A percentile compares a stretch with the other conserved stretches of the same genome.
Evolutionary conservation across 1,140 invertebrate genomes (phyloP).

Genomic region (Drosophila busckii): DNA sequence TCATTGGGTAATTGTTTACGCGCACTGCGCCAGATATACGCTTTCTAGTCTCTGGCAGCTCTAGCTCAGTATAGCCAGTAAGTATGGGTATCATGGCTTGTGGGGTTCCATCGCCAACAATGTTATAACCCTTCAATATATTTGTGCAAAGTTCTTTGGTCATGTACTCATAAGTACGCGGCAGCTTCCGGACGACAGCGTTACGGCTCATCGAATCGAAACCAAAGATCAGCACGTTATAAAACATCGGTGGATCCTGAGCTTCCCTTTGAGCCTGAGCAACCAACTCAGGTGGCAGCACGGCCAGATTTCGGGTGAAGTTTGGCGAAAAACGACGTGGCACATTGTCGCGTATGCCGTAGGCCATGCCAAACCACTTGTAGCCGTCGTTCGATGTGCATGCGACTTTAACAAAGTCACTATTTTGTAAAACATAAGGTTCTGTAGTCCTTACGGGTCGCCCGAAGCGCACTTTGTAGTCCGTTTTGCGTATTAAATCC

Average conservation of each 20-base stretch:
- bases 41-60: slow-evolving; percentile 91
- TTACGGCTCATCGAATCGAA: slow-evolving; percentile 94
- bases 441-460: slow-evolving; percentile 80
- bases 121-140: slow-evolving; percentile 91
- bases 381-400: slow-evolving; percentile 80
- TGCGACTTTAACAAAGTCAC: slow-evolving; percentile 84
- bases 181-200: slow-evolving; percentile 91
- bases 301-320: slow-evolving; percentile 46
- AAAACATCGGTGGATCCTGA: slow-evolving; percentile 54
- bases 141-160: slow-evolving; percentile 84
- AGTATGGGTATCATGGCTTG: slow-evolving; percentile 95
- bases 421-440: slow-evolving; percentile 82
- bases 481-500: slow-evolving; percentile 83
- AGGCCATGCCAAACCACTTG: slow-evolving; percentile 72
- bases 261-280: slow-evolving; percentile 51
- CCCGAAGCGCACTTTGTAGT: slow-evolving; percentile 80
- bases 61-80: slow-evolving; percentile 92
- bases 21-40: slow-evolving; percentile 82
- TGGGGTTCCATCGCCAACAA: slow-evolving; percentile 96
- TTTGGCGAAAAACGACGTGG: slow-evolving; percentile 35
- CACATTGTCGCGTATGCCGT: slow-evolving; percentile 65
- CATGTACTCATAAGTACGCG: slow-evolving; percentile 89
- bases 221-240: slow-evolving; percentile 92
- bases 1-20: slow-evolving; percentile 90
- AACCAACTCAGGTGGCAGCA: slow-evolving; percentile 43